Percentiles rank a stretch among this genome's conserved stretches.
Conservation (phyloP, 2,113 vertebrate species). For the Tympanuchus pallidicinctus region DNA sequence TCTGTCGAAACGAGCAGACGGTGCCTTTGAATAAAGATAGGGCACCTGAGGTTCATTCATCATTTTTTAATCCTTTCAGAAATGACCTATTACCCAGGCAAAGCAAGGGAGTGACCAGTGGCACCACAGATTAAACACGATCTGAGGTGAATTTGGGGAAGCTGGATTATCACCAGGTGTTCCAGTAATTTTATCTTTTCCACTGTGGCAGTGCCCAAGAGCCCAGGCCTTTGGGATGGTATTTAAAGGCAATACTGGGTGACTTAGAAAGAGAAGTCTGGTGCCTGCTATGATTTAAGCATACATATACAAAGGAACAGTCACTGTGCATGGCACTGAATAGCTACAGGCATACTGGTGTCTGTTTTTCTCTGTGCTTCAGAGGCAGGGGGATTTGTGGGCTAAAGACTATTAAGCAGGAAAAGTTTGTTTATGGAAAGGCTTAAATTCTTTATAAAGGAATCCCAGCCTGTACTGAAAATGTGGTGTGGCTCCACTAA, state of each 20-base stretch:
- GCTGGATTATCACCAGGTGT: background rate
- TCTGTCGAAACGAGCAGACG: background rate
- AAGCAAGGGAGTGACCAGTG: background rate
- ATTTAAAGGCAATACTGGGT: background rate
- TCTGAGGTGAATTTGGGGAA: background rate
- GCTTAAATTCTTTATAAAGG: background rate
- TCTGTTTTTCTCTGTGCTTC: background rate
- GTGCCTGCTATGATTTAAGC: background rate
- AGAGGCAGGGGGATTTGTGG: background rate
- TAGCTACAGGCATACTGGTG: background rate
- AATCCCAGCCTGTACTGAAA: background rate
- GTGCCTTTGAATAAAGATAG: background rate
- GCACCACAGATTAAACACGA: background rate
- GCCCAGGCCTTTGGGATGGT: background rate
- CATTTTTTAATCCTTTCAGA: conserved; percentile 25
- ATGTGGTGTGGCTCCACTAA: background rate
- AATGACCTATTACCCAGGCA: background rate
- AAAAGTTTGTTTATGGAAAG: background rate
- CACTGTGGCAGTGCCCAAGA: background rate
- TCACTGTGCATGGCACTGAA: background rate
- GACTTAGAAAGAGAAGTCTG: background rate
- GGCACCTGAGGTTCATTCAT: background rate
- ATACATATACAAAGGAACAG: background rate
- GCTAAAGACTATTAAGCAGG: background rate
- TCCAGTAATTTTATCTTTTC: background rate